These are phyloP conservation scores for Aurelia coerulea DNA, from an alignment of 30 jellyfish, hydroid and myxozoan genomes.

Conservation along the genomic window DNA sequence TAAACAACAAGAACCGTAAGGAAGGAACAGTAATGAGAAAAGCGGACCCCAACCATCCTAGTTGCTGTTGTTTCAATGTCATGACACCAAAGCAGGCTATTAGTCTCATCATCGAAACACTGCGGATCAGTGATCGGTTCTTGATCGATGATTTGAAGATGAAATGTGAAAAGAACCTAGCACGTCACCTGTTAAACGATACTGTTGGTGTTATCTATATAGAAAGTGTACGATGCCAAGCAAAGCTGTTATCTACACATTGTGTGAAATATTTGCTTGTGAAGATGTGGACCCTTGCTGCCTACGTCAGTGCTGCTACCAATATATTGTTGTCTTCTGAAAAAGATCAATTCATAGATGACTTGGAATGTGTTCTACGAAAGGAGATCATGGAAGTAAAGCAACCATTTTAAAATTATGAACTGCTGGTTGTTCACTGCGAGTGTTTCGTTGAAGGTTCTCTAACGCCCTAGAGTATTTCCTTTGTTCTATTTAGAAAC, in stretches of 20 bases:
- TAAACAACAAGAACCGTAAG: neutral
- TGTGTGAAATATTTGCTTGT: conserved; percentile 37
- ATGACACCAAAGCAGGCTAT: neutral
- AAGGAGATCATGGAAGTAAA: neutral
- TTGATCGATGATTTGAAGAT: conserved; percentile 59
- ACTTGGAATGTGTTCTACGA: conserved; percentile 5
- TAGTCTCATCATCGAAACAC: conserved; percentile 16
- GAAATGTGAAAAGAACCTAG: conserved; percentile 65
- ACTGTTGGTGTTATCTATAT: conserved; percentile 63
- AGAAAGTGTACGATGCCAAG: conserved; percentile 38
- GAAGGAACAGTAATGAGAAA: neutral
- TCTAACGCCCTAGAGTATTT: too few relatives aligned
- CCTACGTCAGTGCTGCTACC: conserved; percentile 2
- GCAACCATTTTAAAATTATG: too few relatives aligned
- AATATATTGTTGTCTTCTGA: conserved; percentile 16
- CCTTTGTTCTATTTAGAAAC: too few relatives aligned
- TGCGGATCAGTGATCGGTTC: conserved; percentile 77
- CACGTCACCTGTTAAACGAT: conserved; percentile 9
- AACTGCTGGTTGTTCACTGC: too few relatives aligned
- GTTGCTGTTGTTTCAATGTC: neutral
- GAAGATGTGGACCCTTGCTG: conserved; percentile 22
- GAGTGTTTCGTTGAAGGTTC: too few relatives aligned
- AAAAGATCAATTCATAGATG: neutral
- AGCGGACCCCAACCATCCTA: neutral
- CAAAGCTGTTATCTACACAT: neutral